Conservation (phyloP, 1,140 invertebrate species). For the Drosophila tropicalis region DNA sequence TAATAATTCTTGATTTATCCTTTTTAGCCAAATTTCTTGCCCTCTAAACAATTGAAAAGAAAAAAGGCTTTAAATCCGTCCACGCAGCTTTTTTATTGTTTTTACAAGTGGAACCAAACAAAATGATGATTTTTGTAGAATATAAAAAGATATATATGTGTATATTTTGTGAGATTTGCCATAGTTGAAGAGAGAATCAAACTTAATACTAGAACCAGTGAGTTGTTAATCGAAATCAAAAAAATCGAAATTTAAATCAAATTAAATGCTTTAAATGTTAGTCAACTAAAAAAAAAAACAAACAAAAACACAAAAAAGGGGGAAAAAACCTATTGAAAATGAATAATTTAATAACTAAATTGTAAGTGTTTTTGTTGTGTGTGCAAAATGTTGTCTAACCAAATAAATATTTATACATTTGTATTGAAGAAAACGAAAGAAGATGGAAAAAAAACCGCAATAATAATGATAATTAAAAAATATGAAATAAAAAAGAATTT, state of each 20-base stretch:
- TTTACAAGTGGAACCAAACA: slow-evolving; percentile 23
- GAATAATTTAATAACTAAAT: slow-evolving; percentile 39
- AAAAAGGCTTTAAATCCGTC: slow-evolving; percentile 66
- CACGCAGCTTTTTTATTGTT: slow-evolving; percentile 51
- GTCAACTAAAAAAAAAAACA: slow-evolving; percentile 64
- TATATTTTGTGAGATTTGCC: slow-evolving; percentile 55
- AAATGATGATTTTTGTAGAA: slow-evolving; percentile 42
- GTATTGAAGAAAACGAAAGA: slow-evolving; percentile 52
- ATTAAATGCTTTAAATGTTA: slow-evolving; percentile 68
- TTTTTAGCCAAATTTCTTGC: slow-evolving; percentile 21
- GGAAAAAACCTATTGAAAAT: slow-evolving; percentile 21
- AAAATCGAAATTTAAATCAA: slow-evolving; percentile 65
- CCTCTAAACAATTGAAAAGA: slow-evolving; percentile 38
- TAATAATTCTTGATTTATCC: slow-evolving; percentile 2
- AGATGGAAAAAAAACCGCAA: slow-evolving; percentile 36
- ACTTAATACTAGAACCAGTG: slow-evolving; percentile 41
- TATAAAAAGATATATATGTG: slow-evolving; percentile 18
- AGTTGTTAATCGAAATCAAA: slow-evolving; percentile 53
- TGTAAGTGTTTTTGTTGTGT: slow-evolving; percentile 74
- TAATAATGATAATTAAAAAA: slow-evolving; percentile 14
- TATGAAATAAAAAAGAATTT: slow-evolving; percentile 44
- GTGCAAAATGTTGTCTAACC: slow-evolving; percentile 66
- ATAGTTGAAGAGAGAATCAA: slow-evolving; percentile 45
- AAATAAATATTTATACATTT: slow-evolving; percentile 77
- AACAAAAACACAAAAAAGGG: slow-evolving; percentile 61